Conservation (phyloP, 1,140 invertebrate species). For the Monomorium pharaonis region DNA sequence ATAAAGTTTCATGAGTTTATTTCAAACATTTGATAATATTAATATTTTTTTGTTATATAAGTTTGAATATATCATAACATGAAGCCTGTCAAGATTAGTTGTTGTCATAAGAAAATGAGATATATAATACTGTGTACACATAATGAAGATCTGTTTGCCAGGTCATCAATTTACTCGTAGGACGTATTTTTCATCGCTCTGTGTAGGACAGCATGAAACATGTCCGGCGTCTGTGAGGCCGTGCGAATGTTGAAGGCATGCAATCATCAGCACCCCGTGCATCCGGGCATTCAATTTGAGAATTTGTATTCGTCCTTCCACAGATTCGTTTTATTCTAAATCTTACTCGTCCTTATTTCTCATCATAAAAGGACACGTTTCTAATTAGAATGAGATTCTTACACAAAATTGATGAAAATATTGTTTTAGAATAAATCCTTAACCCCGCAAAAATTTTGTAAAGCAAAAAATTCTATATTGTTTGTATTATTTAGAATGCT, state of each 20-base stretch:
- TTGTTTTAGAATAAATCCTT: neutral
- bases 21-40: neutral
- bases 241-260: slow-evolving; percentile 54
- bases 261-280: slow-evolving; percentile 77
- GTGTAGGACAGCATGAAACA: slow-evolving; percentile 10
- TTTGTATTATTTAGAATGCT: neutral
- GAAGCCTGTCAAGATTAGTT: neutral
- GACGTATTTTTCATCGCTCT: slow-evolving; percentile 26
- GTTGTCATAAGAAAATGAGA: neutral
- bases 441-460: neutral
- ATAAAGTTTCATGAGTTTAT: neutral
- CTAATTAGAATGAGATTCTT: neutral
- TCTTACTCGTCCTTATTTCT: slow-evolving; percentile 23
- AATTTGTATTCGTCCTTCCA: slow-evolving; percentile 49
- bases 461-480: neutral
- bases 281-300: slow-evolving; percentile 78
- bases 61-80: neutral
- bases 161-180: neutral
- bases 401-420: neutral
- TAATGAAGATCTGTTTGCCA: slow-evolving; percentile 17
- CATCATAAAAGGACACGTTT: slow-evolving; percentile 35
- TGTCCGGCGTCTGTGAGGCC: slow-evolving; percentile 39
- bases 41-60: neutral
- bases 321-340: slow-evolving; percentile 50
- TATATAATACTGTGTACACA: neutral